Evolutionary conservation across 2,113 vertebrate genomes (phyloP).

Genomic region (Onychostruthus taczanowskii): DNA sequence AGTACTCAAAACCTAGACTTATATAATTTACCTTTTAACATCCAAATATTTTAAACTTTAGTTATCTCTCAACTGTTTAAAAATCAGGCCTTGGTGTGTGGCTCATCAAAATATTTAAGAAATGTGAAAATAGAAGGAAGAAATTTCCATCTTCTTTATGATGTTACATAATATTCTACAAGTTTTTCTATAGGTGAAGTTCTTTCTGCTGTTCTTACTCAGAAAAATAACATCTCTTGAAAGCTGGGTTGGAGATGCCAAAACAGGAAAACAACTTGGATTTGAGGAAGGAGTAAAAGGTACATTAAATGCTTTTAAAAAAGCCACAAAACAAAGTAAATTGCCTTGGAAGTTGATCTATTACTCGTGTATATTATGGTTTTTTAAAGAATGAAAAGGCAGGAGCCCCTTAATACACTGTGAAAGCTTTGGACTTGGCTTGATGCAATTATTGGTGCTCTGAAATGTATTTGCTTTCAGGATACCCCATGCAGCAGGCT

Average conservation of each 20-base stretch:
- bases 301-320: background rate
- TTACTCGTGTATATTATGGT: background rate
- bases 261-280: background rate
- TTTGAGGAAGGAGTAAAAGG: background rate
- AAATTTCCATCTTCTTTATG: background rate
- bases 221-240: background rate
- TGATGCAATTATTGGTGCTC: slow-evolving; percentile 26
- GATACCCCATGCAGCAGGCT: background rate
- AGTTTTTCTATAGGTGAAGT: background rate
- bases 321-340: background rate
- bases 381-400: slow-evolving; percentile 33
- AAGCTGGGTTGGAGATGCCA: background rate
- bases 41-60: background rate
- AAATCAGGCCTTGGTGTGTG: background rate
- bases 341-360: background rate
- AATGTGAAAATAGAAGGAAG: background rate
- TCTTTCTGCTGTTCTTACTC: background rate
- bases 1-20: background rate
- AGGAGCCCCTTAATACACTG: background rate
- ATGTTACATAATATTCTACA: background rate
- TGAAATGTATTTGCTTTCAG: slow-evolving; percentile 45
- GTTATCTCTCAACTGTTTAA: background rate
- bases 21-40: background rate
- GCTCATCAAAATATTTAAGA: background rate
- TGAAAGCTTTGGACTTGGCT: slow-evolving; percentile 11